Evolutionary conservation across 2,888 invertebrate species (phyloP), one percentile per base, ranked within the genome.

Genomic region (Conus canariensis): DNA sequence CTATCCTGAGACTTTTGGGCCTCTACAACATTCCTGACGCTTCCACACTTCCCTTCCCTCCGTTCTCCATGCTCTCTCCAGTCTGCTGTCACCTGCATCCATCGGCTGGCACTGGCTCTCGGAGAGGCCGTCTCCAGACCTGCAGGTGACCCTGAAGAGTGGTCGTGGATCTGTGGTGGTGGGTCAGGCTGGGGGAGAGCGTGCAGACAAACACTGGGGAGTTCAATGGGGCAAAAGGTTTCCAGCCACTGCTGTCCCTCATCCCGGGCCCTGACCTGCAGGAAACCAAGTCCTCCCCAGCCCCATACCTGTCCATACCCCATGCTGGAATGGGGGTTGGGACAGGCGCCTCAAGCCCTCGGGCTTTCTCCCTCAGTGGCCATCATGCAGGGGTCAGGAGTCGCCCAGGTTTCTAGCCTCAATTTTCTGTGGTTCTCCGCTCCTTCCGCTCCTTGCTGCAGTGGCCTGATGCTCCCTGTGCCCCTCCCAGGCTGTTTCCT

Each of bases 221-320:
- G 25, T 8, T 45, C 14, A 67, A 19, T 0, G 85, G 59, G 1
- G 60, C 25, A n/a, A 25, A 85, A 85, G 14, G 60, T n/a, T n/a
- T n/a, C n/a, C 14, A 12, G 9, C 1, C 60, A 85, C 25, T 14
- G 25, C 8, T 9, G 14, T 19, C 59, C 8, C 4, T 22, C 10
- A n/a, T 58, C 58, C n/a, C 22, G 14, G 14, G 82, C 56, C n/a
- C 6, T 22, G 12, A 30, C 64, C 85, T 19, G 6, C 86, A n/a
- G 12, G 45, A n/a, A 45, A 45, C 45, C 45, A 45, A 45, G 45
- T 45, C 45, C 45, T 45, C 60, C 59, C n/a, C 82, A 12, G 0
- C 82, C 58, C 58, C 45, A 12, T 25, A 80, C 67, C 86, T 87
- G 30, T 90, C 91, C 58, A n/a, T n/a, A 91, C 87, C 0, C 91